phyloP scores from a whole-genome alignment of 2,888 invertebrate species.

The Onchidella celtica region DNA sequence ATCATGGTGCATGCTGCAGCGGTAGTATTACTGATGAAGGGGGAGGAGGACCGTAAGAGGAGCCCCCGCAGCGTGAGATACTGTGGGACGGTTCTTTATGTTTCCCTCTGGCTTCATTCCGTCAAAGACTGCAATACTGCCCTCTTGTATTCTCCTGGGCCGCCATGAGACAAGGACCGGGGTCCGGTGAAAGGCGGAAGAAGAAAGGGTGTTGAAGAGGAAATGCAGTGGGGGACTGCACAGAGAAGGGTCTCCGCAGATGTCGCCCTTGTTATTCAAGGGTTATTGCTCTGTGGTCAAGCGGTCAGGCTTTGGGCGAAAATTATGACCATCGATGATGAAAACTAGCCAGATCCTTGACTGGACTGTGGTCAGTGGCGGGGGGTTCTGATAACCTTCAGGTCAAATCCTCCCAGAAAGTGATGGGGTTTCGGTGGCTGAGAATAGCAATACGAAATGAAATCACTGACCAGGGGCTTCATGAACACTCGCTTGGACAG shows the following conservation, averaged over 20 bases:
- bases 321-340: conserved; percentile 47
- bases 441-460: conserved; percentile 12
- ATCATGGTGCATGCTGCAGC: not conserved
- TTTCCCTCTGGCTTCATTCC: conserved; percentile 23
- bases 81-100: conserved; percentile 9
- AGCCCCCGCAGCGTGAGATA: conserved; percentile 33
- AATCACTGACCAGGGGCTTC: too few species aligned
- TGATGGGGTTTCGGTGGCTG: not conserved
- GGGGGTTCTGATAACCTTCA: conserved; percentile 26
- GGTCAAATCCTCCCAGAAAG: conserved; percentile 16
- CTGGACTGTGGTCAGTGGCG: conserved; percentile 14
- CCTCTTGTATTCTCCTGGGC: not conserved
- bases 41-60: conserved; percentile 2
- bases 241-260: conserved; percentile 16
- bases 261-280: conserved; percentile 45
- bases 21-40: conserved; percentile 23
- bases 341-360: conserved; percentile 32
- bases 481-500: too few species aligned
- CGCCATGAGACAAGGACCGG: not conserved
- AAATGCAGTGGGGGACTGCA: conserved; percentile 20
- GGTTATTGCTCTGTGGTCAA: conserved; percentile 47
- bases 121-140: conserved; percentile 5
- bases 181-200: conserved; percentile 21
- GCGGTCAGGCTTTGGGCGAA: conserved; percentile 35
- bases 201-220: conserved; percentile 13